Percentiles rank a stretch among this genome's conserved stretches.
Conservation (phyloP, 92 coral and sea anemone genomes). For the Nematostella vectensis region DNA sequence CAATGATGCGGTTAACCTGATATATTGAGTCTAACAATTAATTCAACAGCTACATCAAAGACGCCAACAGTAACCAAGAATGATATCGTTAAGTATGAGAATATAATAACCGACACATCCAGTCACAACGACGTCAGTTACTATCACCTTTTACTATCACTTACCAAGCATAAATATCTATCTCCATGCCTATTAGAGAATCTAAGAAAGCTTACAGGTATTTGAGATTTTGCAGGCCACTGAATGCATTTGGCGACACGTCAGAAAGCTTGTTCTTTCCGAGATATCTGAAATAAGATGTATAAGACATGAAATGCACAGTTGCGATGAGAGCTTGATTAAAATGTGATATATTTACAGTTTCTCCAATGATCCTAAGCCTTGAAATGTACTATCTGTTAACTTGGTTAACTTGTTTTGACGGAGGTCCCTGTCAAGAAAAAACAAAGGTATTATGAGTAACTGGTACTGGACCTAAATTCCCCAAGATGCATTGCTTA, state of each 20-base stretch:
- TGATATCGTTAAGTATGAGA: too few relatives aligned
- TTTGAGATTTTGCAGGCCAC: conserved; percentile 27
- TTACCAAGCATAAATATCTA: too few relatives aligned
- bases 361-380: conserved; percentile 25
- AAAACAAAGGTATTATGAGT: neutral
- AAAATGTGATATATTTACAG: conserved; percentile 55
- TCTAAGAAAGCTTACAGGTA: conserved; percentile 56
- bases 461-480: neutral
- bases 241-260: conserved; percentile 45
- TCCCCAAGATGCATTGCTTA: conserved; percentile 5
- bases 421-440: conserved; percentile 23
- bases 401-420: conserved; percentile 29
- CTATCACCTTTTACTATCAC: too few relatives aligned
- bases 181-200: too few relatives aligned
- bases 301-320: neutral
- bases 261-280: conserved; percentile 36
- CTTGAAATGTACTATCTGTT: conserved; percentile 27
- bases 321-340: too few relatives aligned
- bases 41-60: too few relatives aligned
- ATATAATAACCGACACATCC: too few relatives aligned
- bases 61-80: too few relatives aligned
- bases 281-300: conserved; percentile 26
- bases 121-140: too few relatives aligned
- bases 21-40: too few relatives aligned
- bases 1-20: too few relatives aligned